Evolutionary conservation across 2,888 invertebrate species (phyloP).

Genomic region (Liopterus haemorrhoidalis): DNA sequence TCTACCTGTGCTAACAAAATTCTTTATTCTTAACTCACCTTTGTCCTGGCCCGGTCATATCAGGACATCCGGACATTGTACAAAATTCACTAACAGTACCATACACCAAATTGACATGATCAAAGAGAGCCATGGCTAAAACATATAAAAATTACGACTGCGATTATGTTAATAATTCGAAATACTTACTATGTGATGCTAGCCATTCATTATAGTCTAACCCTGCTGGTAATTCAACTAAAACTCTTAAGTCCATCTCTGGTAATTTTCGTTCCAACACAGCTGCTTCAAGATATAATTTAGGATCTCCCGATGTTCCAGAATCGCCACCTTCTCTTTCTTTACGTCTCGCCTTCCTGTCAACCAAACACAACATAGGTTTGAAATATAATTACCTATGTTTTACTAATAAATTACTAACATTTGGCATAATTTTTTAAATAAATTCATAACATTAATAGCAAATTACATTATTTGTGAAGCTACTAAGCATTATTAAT

Average conservation of each 20-base stretch:
- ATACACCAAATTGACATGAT: slow-evolving; percentile 97
- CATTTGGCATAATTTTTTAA: no score
- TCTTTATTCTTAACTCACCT: slow-evolving; percentile 52
- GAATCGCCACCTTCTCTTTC: slow-evolving; percentile 78
- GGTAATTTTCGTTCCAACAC: slow-evolving; percentile 90
- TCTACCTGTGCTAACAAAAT: no score
- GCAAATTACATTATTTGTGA: no score
- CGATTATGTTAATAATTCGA: neutral
- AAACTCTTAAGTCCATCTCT: slow-evolving; percentile 87
- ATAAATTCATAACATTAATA: no score
- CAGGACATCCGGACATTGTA: slow-evolving; percentile 89
- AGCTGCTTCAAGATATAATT: slow-evolving; percentile 92
- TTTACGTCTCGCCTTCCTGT: slow-evolving; percentile 94
- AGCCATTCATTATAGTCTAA: slow-evolving; percentile 99
- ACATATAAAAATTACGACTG: slow-evolving; percentile 30
- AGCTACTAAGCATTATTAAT: no score
- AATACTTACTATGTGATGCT: slow-evolving; percentile 87
- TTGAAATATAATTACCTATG: no score
- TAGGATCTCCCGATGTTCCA: slow-evolving; percentile 73
- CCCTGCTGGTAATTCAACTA: slow-evolving; percentile 91
- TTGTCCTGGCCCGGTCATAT: slow-evolving; percentile 95
- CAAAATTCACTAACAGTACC: slow-evolving; percentile 99
- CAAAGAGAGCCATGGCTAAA: slow-evolving; percentile 92
- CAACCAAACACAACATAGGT: no score
- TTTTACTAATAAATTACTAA: no score